Percentiles rank a stretch among this genome's conserved stretches.
Evolutionary conservation across 2,888 invertebrate genomes (phyloP).

Genomic region (Drosophila sordidula): DNA sequence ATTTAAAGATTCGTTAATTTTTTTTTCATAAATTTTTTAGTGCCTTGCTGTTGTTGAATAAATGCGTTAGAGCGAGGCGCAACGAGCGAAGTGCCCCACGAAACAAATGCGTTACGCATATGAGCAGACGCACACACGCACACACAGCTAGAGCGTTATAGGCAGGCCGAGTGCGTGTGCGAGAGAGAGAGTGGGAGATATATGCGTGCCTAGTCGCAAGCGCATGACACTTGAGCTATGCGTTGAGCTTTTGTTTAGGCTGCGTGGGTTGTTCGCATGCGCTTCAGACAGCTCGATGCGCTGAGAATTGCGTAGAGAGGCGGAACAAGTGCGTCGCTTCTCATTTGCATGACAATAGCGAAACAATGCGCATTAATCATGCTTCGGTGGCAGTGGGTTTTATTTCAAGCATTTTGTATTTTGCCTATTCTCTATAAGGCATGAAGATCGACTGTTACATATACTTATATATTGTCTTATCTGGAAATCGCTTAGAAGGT

Average conservation of each 20-base stretch:
- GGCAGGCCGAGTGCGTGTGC: not conserved
- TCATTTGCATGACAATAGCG: slow-evolving; percentile 25
- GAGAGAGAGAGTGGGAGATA: slow-evolving; percentile 10
- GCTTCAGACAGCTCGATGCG: slow-evolving; percentile 32
- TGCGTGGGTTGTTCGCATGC: slow-evolving; percentile 43
- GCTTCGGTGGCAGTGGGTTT: slow-evolving; percentile 8
- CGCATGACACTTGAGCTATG: slow-evolving; percentile 67
- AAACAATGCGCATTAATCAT: slow-evolving; percentile 20
- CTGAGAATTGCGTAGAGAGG: slow-evolving; percentile 43
- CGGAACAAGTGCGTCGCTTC: slow-evolving; percentile 9
- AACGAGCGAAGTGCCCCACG: slow-evolving; percentile 33
- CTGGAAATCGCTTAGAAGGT: too few species aligned
- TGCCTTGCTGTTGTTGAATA: slow-evolving; percentile 36
- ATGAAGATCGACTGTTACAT: too few species aligned
- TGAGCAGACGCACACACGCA: slow-evolving; percentile 34
- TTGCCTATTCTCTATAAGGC: not conserved
- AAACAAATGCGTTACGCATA: slow-evolving; percentile 74
- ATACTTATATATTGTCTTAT: too few species aligned
- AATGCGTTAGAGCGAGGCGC: slow-evolving; percentile 71
- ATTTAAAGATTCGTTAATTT: slow-evolving; percentile 75
- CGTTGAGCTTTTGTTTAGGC: slow-evolving; percentile 55
- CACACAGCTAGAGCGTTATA: slow-evolving; percentile 6
- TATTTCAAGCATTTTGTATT: not conserved
- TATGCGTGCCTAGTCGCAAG: slow-evolving; percentile 39
- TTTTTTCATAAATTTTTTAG: slow-evolving; percentile 52